Percentiles rank a stretch among this genome's conserved stretches.
Evolutionary conservation across 1,140 invertebrate genomes (phyloP).

Genomic region (Drosophila busckii): DNA sequence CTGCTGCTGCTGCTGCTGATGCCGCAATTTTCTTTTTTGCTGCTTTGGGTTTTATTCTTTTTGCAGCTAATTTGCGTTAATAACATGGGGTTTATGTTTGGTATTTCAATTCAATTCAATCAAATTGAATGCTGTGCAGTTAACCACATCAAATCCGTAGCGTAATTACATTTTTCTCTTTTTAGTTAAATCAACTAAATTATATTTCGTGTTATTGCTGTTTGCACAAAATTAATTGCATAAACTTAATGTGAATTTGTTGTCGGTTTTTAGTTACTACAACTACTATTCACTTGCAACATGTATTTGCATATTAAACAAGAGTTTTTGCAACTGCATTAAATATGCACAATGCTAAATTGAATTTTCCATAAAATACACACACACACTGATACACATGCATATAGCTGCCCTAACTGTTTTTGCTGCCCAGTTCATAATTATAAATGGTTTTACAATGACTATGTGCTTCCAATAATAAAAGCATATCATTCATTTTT

Average conservation of each 20-base stretch:
- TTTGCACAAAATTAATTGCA: conserved; percentile 39
- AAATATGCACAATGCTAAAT: conserved; percentile 71
- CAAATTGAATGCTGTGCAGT: conserved; percentile 5
- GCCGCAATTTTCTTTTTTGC: conserved; percentile 37
- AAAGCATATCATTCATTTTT: conserved; percentile 76
- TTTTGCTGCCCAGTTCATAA: conserved; percentile 37
- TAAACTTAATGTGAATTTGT: conserved; percentile 11
- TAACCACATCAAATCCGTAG: conserved; percentile 42
- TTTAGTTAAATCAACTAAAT: conserved; percentile 54
- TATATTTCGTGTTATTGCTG: conserved; percentile 22
- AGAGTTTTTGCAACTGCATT: conserved; percentile 43
- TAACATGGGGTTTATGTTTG: conserved; percentile 6
- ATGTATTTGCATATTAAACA: conserved; percentile 43
- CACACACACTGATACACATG: conserved; percentile 1
- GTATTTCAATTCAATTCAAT: conserved; percentile 38
- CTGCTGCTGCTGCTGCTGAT: too few species aligned
- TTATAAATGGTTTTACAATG: conserved; percentile 76
- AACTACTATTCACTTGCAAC: background rate
- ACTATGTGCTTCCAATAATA: conserved; percentile 74
- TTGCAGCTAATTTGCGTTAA: conserved; percentile 39
- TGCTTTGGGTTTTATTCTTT: conserved; percentile 18
- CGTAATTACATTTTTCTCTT: conserved; percentile 64
- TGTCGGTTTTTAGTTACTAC: conserved; percentile 36
- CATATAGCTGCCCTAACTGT: conserved; percentile 26
- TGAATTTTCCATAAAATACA: conserved; percentile 42